A percentile compares a stretch with the other conserved stretches of the same genome.
Evolutionary conservation across 2,797 vertebrate genomes (phyloP).

Genomic region (Macroramphosus scolopax): DNA sequence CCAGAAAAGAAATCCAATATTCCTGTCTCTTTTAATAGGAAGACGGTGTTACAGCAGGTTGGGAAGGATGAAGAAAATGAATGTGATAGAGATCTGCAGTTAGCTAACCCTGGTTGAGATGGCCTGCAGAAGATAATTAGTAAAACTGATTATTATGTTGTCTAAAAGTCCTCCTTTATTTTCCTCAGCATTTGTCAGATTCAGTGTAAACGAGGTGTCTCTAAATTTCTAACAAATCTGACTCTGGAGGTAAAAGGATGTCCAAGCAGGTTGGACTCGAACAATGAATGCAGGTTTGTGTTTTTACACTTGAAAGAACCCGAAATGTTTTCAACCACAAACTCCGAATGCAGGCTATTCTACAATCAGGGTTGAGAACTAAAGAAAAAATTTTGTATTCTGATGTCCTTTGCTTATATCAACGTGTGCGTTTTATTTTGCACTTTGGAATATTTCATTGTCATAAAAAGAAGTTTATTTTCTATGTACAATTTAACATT

Average conservation of each 20-base stretch:
- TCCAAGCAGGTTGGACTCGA: not conserved
- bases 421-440: conserved; percentile 72
- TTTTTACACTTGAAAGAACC: no score
- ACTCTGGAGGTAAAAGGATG: conserved; percentile 3
- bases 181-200: conserved; percentile 7
- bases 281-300: not conserved
- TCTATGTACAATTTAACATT: conserved; percentile 73
- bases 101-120: conserved; percentile 44
- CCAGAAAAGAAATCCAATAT: conserved; percentile 22
- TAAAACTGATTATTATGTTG: conserved; percentile 5
- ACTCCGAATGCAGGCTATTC: conserved; percentile 40
- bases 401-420: conserved; percentile 72
- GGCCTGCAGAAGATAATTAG: conserved; percentile 16
- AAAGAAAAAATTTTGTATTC: conserved; percentile 58
- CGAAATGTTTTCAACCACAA: conserved; percentile 10
- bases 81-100: conserved; percentile 38
- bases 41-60: conserved; percentile 30
- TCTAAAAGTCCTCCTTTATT: not conserved
- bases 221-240: conserved; percentile 5
- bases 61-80: conserved; percentile 39
- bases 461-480: conserved; percentile 77
- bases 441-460: conserved; percentile 77
- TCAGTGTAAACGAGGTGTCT: conserved; percentile 5
- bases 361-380: conserved; percentile 50
- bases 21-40: conserved; percentile 18